A percentile compares a stretch with the other conserved stretches of the same genome.
These are phyloP conservation scores for Drosophila quinaria DNA, from an alignment of 2,888 invertebrate genomes.

Conservation along the genomic window DNA sequence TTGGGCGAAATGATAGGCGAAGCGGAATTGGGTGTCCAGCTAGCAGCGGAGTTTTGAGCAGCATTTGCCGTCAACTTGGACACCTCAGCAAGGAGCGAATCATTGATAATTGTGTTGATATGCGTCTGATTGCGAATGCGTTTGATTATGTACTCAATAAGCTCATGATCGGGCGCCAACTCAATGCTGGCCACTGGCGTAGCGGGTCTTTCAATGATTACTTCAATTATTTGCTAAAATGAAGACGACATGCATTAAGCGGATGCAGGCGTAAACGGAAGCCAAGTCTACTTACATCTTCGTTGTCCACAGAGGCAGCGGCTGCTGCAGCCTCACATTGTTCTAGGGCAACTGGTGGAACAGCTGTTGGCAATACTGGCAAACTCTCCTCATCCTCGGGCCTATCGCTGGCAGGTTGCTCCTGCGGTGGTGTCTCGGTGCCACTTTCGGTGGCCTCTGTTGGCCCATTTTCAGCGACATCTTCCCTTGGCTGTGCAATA, in stretches of 20 bases:
- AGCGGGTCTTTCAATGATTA: constrained; percentile 40
- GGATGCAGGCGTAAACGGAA: constrained; percentile 2
- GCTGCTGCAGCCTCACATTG: constrained; percentile 14
- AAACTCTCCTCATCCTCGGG: constrained; percentile 65
- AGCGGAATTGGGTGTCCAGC: constrained; percentile 53
- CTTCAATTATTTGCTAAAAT: constrained; percentile 63
- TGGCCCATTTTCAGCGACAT: constrained; percentile 27
- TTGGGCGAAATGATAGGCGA: constrained; percentile 82
- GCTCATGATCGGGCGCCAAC: constrained; percentile 79
- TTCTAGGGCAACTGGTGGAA: constrained; percentile 18
- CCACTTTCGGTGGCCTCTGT: constrained; percentile 65
- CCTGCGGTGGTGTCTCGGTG: constrained; percentile 56
- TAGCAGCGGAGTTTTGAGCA: constrained; percentile 78
- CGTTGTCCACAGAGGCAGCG: constrained; percentile 34
- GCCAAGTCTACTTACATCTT: constrained; percentile 60
- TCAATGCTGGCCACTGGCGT: constrained; percentile 46
- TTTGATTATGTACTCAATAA: constrained; percentile 84
- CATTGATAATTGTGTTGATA: constrained; percentile 81
- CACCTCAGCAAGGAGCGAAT: constrained; percentile 82
- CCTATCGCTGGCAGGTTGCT: constrained; percentile 49
- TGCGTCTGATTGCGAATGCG: constrained; percentile 84
- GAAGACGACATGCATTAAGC: constrained; percentile 20
- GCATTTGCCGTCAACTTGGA: constrained; percentile 83
- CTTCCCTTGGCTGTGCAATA: constrained; percentile 16
- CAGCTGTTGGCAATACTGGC: constrained; percentile 24